phyloP scores from a whole-genome alignment of 2,888 invertebrate species.

The Pollenia angustigena region DNA sequence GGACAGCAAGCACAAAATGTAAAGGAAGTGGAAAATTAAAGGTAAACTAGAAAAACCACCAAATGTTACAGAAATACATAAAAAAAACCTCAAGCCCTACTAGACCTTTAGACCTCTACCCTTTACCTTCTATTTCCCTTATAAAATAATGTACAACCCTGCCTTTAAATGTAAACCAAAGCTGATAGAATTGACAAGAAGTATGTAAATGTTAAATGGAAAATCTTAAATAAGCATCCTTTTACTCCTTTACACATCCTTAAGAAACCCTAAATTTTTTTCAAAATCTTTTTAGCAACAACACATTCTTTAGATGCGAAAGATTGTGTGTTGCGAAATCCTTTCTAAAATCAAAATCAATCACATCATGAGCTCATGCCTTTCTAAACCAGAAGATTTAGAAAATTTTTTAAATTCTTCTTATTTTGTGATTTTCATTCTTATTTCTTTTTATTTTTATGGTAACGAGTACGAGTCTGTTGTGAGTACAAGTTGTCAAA shows the following conservation, averaged over 20 bases:
- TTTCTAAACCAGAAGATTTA: conserved; percentile 46
- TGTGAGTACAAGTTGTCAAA: conserved; percentile 1
- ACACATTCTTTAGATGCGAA: neutral
- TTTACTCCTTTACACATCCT: neutral
- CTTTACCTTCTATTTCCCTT: neutral
- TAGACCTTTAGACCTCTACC: no score
- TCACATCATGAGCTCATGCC: conserved; percentile 31
- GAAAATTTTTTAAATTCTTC: conserved; percentile 38
- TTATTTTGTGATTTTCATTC: conserved; percentile 7
- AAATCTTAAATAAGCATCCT: conserved; percentile 42
- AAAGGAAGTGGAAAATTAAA: no score
- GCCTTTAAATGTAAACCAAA: conserved; percentile 24
- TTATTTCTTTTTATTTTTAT: conserved; percentile 13
- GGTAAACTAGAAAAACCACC: neutral
- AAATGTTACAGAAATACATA: neutral
- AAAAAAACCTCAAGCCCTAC: neutral
- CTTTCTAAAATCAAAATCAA: conserved; percentile 45
- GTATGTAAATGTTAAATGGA: conserved; percentile 44
- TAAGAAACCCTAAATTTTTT: neutral
- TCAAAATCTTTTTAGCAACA: neutral
- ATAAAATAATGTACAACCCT: neutral
- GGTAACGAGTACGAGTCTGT: neutral
- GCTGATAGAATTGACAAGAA: conserved; percentile 25
- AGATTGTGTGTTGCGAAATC: neutral
- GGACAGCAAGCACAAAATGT: no score